Base-by-base conservation (phyloP, 2,797 vertebrate genomes). In the Argya squamiceps region DNA sequence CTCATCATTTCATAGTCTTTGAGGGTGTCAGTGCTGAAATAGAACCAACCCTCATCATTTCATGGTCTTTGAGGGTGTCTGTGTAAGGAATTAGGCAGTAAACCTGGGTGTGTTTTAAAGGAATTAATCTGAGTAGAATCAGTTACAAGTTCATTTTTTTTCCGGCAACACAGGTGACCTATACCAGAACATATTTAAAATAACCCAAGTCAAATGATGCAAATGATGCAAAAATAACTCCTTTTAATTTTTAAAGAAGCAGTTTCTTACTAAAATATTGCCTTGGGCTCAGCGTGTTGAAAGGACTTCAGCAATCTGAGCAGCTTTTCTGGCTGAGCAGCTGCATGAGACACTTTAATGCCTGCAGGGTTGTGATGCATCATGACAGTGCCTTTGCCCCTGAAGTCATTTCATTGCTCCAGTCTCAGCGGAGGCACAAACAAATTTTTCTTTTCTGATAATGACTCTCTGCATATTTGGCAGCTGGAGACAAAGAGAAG, bases 171-270 rank as follows among this genome's bases (percentile, higher is more conserved):
- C 20, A 56, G 58, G 68, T 93, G 68, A 93, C 76, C 59, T 91
- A 6, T 81, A 70, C 52, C 32, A 53, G 75, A 92, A 60, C 27
- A 36, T 21, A 26, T 77, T 90, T 58, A 76, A 93, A 87, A 85
- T 59, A 69, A 88, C 76, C n/a, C 64, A 7, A 85, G 64, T 84
- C 70, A 92, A 95, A 91, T 84, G 81, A 93, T 73, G 85, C 37
- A 88, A 89, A 94, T 84, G 73, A 91, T 73, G 78, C 41, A 82
- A 88, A 96, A 75, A 89, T 46, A 83, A 67, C 30, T 89, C 55
- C 62, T 93, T 93, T 92, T 87, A 93, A 88, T 97, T 93, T 95
- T 94, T 93, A 86, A 96, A 97, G 90, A 88, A 60, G 59, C 56
- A 14, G 37, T 87, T 97, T 91, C 71, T 60, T 94, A 39, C 73